Evolutionary conservation across 2,888 invertebrate species (phyloP).

Genomic region (Congeria kusceri): DNA sequence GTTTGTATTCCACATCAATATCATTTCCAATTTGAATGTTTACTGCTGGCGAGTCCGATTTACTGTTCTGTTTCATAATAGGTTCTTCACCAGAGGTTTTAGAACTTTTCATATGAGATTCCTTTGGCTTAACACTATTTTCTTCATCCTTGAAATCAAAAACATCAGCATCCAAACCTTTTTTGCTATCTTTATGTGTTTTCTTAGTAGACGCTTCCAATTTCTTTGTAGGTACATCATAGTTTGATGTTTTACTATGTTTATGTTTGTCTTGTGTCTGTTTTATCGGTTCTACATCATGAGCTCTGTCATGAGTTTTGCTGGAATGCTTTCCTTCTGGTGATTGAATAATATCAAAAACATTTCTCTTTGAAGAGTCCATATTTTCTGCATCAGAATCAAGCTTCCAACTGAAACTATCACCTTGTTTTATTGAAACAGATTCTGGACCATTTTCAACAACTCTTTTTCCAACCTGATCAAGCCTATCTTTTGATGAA

Average conservation of each 20-base stretch:
- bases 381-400: constrained; percentile 40
- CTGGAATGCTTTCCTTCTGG: constrained; percentile 41
- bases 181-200: constrained; percentile 36
- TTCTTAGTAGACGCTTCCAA: constrained; percentile 49
- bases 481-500: constrained; percentile 29
- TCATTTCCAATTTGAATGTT: constrained; percentile 39
- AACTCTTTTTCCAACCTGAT: constrained; percentile 12
- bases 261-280: constrained; percentile 32
- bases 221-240: constrained; percentile 39
- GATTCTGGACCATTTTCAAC: constrained; percentile 6
- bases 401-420: not conserved
- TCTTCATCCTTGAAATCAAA: constrained; percentile 71
- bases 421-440: not conserved
- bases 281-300: too few species aligned
- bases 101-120: constrained; percentile 58
- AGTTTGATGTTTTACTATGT: constrained; percentile 47
- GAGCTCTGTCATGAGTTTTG: too few species aligned
- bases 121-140: constrained; percentile 45
- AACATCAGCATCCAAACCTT: constrained; percentile 49
- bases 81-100: constrained; percentile 13
- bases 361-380: constrained; percentile 37
- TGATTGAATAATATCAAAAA: constrained; percentile 56
- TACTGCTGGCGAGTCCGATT: too few species aligned
- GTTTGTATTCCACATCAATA: constrained; percentile 57
- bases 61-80: too few species aligned